These are phyloP conservation scores for Percopsis transmontana DNA, from an alignment of 2,113 vertebrate species.

Conservation along the genomic window DNA sequence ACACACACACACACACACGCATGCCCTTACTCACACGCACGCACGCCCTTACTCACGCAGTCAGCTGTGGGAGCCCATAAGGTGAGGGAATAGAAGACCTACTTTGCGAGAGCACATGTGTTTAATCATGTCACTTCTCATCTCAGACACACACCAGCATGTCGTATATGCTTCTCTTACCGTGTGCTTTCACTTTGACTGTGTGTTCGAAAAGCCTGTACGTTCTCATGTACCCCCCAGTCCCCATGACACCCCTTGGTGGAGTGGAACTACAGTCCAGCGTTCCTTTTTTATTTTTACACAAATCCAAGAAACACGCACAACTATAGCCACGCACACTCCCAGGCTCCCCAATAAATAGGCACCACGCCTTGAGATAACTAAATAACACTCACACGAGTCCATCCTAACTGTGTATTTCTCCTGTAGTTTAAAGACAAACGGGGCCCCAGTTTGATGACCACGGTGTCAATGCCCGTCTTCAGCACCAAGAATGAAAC, in stretches of 20 bases:
- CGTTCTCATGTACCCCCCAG: too few relatives aligned
- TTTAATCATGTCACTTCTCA: slow-evolving; percentile 59
- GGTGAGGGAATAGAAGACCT: slow-evolving; percentile 55
- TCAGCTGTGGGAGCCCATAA: slow-evolving; percentile 30
- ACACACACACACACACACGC: slow-evolving; percentile 7
- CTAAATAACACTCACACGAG: neutral
- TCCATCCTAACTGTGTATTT: neutral
- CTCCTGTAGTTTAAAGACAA: slow-evolving; percentile 83
- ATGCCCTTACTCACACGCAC: slow-evolving; percentile 1
- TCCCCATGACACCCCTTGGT: too few relatives aligned
- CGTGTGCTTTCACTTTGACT: neutral
- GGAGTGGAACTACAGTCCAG: too few relatives aligned
- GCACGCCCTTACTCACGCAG: slow-evolving; percentile 7
- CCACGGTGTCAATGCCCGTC: slow-evolving; percentile 98
- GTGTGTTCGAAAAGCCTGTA: too few relatives aligned
- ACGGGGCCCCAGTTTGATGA: slow-evolving; percentile 88
- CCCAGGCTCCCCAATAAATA: too few relatives aligned
- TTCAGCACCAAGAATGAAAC: slow-evolving; percentile 99
- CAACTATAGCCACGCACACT: too few relatives aligned
- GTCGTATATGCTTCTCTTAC: neutral
- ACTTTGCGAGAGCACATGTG: slow-evolving; percentile 50
- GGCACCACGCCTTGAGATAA: neutral
- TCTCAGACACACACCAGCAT: neutral
- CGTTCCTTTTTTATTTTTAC: too few relatives aligned
- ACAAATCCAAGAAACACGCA: too few relatives aligned